These are phyloP conservation scores for Diorhabda sublineata DNA, from an alignment of 1,140 invertebrate genomes.

Conservation along the genomic window DNA sequence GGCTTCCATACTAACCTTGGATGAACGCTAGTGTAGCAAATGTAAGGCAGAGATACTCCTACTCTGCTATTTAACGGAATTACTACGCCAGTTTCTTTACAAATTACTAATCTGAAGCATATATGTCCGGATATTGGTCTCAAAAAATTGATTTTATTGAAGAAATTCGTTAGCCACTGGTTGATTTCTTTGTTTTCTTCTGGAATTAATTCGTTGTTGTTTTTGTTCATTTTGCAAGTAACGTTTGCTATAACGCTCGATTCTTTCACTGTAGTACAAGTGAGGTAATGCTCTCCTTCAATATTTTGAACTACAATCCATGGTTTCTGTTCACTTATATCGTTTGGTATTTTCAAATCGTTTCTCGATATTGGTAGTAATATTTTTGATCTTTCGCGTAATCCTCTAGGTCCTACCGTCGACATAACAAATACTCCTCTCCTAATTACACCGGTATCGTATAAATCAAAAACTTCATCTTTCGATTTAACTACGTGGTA, in stretches of 20 bases:
- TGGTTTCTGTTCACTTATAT: constrained; percentile 66
- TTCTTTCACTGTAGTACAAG: constrained; percentile 74
- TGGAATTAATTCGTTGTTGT: constrained; percentile 62
- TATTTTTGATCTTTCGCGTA: constrained; percentile 63
- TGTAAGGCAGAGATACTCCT: constrained; percentile 71
- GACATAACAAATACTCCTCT: constrained; percentile 66
- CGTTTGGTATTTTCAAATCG: constrained; percentile 61
- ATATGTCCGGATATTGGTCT: constrained; percentile 68
- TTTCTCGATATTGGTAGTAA: constrained; percentile 58
- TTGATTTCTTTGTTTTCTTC: constrained; percentile 64
- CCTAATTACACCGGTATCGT: constrained; percentile 61
- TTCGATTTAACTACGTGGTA: constrained; percentile 61
- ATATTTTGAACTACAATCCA: constrained; percentile 74
- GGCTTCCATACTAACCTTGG: constrained; percentile 60
- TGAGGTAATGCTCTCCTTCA: constrained; percentile 67
- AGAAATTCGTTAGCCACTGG: constrained; percentile 68
- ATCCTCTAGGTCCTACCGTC: constrained; percentile 65
- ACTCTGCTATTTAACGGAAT: constrained; percentile 65
- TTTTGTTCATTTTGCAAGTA: constrained; percentile 65
- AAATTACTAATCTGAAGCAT: constrained; percentile 65
- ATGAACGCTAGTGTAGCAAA: constrained; percentile 67
- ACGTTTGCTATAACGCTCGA: constrained; percentile 73
- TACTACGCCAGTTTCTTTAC: constrained; percentile 49
- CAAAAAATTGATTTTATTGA: constrained; percentile 56
- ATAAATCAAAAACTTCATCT: constrained; percentile 63